Base-by-base conservation (phyloP, 2,888 invertebrate species). In the Cheilosia pagana region DNA sequence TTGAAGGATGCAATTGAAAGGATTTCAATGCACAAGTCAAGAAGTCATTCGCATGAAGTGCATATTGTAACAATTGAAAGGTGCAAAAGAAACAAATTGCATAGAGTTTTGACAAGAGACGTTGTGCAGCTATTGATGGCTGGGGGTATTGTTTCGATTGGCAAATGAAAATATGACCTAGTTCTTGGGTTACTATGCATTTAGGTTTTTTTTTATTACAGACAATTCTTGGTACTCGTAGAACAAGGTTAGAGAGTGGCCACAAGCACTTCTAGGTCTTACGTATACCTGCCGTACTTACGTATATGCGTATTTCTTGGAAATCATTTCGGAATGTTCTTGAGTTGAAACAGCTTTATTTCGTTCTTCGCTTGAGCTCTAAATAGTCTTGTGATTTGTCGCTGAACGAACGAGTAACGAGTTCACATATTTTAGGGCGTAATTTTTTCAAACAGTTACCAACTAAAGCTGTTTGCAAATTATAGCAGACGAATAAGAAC, bases 11-110 rank as follows among this genome's bases (percentile, higher is more conserved):
- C 52, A 60, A 31, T 35, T 75, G 62, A 68, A 81, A 59, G 52
- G 75, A 63, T 74, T 72, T 35, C 12, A 39, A 31, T 57, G 23
- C 57, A 83, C 52, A 83, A 83, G 78, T 83, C 82, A 83, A 83
- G 39, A 68, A 57, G 77, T 78, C 62, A 68, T 41, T n/a, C n/a
- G 39, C 28, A 48, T 45, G 68, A 62, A 23, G 62, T 68, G 78
- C 50, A 74, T 72, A 63, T 57, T 72, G 43, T 28, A 1, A 14
- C 35, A 35, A 28, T 28, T 19, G 50, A 62, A 75, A 57, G 67
- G 62, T 81, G 62, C 35, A 52, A 68, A 55, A 23, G 59, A 28
- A 76, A 65, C 45, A 65, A 59, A 75, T 63, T 35, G 59, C n/a
- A 72, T 7, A 50, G n/a, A 12, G 62, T 76, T 57, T 21, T 55